Base-by-base conservation (phyloP, 2,888 invertebrate species). In the Ypsolopha scabrella region DNA sequence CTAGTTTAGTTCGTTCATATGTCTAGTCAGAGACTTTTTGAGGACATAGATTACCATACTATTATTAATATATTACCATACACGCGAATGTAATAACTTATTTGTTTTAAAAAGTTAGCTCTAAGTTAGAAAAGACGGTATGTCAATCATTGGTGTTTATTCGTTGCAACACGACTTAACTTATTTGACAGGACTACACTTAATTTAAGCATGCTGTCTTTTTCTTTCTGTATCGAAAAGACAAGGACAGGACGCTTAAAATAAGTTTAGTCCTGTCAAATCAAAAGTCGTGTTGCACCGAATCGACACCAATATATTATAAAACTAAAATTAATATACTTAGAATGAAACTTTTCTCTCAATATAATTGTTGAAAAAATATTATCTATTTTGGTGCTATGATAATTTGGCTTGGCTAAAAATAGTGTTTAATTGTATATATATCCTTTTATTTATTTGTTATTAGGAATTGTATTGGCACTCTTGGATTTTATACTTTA, bases 11-110 rank as follows among this genome's bases (percentile, higher is more conserved):
- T 70, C 72, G 70, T 77, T 71, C 73, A 70, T 76, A 81, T 83
- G 81, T 85, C 86, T 86, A 86, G 86, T 86, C 86, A 86, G 85
- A 80, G 86, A 86, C 75, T 70, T 65, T 76, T 75, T 79, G 65
- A 65, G 62, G 74, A 78, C 74, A 74, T 63, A 70, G 75, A 80
- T 81, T 83, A 83, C 86, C 83, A 83, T 74, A 75, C 74, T 74
- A 75, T 75, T 73, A 67, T 76, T 73, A 74, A 71, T 78, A 51
- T 46, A 52, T 48, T 47, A 78, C 72, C 68, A 59, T 76, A 76
- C 24, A 24, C 74, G 72, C 69, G 74, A 72, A 72, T 80, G 74
- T 75, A 72, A 68, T 73, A 70, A 75, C 65, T 81, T 80, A 80
- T 68, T 83, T 83, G 82, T 81, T 75, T 71, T 72, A 73, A 72